Percentiles rank a stretch among this genome's conserved stretches.
phyloP scores from a whole-genome alignment of 1,140 invertebrate genomes.

The Drosophila littoralis region DNA sequence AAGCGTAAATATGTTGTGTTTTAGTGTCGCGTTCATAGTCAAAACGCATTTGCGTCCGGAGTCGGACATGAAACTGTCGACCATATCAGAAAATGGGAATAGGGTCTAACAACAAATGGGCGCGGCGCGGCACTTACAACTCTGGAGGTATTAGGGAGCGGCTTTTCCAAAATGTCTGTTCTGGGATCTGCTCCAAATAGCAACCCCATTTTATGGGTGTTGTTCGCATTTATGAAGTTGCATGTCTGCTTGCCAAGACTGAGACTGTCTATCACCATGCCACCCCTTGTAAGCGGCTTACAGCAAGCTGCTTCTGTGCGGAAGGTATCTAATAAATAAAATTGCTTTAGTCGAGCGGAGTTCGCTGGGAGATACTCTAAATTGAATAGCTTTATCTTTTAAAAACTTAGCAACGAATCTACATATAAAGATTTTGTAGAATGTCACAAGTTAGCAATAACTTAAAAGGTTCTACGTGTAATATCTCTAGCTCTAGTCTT shows the following conservation, averaged over 20 bases:
- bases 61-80: conserved; percentile 61
- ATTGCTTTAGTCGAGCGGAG: too few relatives aligned
- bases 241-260: conserved; percentile 52
- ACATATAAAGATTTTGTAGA: too few relatives aligned
- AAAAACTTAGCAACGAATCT: too few relatives aligned
- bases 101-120: conserved; percentile 26
- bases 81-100: background rate
- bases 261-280: conserved; percentile 22
- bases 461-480: too few relatives aligned
- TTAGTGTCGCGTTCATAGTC: conserved; percentile 39
- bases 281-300: background rate
- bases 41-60: conserved; percentile 73
- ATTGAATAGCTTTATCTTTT: too few relatives aligned
- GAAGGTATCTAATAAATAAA: too few relatives aligned
- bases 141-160: conserved; percentile 16
- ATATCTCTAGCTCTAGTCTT: too few relatives aligned
- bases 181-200: conserved; percentile 55
- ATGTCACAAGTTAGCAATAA: too few relatives aligned
- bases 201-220: conserved; percentile 51
- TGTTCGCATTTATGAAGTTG: conserved; percentile 69
- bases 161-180: conserved; percentile 44
- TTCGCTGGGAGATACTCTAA: too few relatives aligned
- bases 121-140: conserved; percentile 10
- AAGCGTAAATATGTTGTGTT: conserved; percentile 57
- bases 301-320: too few relatives aligned